These are phyloP conservation scores for Amphibalanus amphitrite DNA, from an alignment of 1,140 invertebrate species.

Conservation along the genomic window DNA sequence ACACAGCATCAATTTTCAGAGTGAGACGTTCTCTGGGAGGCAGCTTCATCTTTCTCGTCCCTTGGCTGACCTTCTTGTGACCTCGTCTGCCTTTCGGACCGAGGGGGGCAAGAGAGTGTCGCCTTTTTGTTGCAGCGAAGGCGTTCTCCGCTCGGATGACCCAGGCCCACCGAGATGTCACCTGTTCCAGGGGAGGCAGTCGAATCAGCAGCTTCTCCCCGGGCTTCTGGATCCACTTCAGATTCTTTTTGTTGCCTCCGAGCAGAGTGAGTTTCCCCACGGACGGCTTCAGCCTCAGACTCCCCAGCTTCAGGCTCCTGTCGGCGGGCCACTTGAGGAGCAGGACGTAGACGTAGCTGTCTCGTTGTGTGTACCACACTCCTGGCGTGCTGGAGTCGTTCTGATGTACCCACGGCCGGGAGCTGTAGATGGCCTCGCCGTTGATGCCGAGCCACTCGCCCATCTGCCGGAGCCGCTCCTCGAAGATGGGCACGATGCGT, in stretches of 20 bases:
- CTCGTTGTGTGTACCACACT: slow-evolving; percentile 25
- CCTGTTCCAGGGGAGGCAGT: slow-evolving; percentile 7
- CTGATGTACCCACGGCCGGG: slow-evolving; percentile 55
- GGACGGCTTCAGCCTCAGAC: not conserved
- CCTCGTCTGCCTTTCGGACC: too few species aligned
- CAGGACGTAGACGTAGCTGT: not conserved
- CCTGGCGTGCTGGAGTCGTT: slow-evolving; percentile 55
- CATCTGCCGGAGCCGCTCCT: slow-evolving; percentile 54
- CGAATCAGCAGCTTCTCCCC: slow-evolving; percentile 6
- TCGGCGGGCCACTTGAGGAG: not conserved
- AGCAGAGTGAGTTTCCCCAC: not conserved
- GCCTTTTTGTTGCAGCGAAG: not conserved
- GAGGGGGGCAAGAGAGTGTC: not conserved
- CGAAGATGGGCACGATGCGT: slow-evolving; percentile 66
- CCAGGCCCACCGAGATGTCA: slow-evolving; percentile 11
- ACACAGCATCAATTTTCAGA: too few species aligned
- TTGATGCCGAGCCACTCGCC: slow-evolving; percentile 64
- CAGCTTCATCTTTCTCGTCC: too few species aligned
- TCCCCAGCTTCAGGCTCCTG: not conserved
- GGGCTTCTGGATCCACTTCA: not conserved
- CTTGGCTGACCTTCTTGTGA: too few species aligned
- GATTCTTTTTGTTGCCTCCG: not conserved
- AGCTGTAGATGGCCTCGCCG: slow-evolving; percentile 71
- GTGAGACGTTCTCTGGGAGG: too few species aligned
- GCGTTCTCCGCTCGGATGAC: slow-evolving; percentile 1